A percentile compares a stretch with the other conserved stretches of the same genome.
Evolutionary conservation across 2,888 invertebrate genomes (phyloP).

Genomic region (Carcina quercana): DNA sequence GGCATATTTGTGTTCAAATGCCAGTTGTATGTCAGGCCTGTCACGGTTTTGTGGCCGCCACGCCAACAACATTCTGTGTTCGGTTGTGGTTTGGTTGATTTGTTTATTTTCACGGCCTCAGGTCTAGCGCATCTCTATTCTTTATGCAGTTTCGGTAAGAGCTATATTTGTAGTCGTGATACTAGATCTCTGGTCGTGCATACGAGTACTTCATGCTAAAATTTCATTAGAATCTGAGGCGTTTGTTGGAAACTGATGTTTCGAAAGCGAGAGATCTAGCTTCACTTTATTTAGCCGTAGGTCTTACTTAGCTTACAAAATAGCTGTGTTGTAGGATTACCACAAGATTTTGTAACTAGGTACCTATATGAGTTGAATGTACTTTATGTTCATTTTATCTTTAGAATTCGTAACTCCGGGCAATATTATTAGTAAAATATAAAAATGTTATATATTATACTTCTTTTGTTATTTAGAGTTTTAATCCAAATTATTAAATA

Average conservation of each 20-base stretch:
- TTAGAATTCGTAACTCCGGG: no score
- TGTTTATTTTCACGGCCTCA: slow-evolving; percentile 3
- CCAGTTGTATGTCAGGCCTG: slow-evolving; percentile 47
- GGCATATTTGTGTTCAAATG: slow-evolving; percentile 42
- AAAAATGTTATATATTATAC: no score
- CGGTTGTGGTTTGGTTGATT: slow-evolving; percentile 3
- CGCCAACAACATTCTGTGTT: slow-evolving; percentile 3
- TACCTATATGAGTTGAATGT: slow-evolving; percentile 11
- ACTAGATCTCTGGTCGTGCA: background rate
- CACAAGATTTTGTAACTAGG: slow-evolving; percentile 8
- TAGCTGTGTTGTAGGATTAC: slow-evolving; percentile 18
- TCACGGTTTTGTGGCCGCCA: slow-evolving; percentile 30
- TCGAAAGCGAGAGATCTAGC: slow-evolving; percentile 19
- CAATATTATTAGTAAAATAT: no score
- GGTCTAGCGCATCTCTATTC: background rate
- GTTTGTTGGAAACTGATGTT: slow-evolving; percentile 24
- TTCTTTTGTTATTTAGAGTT: no score
- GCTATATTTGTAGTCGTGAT: background rate
- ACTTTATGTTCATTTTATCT: no score
- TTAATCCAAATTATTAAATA: no score
- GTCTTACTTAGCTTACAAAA: slow-evolving; percentile 10
- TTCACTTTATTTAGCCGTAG: slow-evolving; percentile 8
- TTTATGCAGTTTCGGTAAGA: background rate
- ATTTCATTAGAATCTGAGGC: slow-evolving; percentile 29
- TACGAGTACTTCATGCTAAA: slow-evolving; percentile 3